Base-by-base conservation (phyloP, 2,888 invertebrate genomes). In the Rosalia funebris region DNA sequence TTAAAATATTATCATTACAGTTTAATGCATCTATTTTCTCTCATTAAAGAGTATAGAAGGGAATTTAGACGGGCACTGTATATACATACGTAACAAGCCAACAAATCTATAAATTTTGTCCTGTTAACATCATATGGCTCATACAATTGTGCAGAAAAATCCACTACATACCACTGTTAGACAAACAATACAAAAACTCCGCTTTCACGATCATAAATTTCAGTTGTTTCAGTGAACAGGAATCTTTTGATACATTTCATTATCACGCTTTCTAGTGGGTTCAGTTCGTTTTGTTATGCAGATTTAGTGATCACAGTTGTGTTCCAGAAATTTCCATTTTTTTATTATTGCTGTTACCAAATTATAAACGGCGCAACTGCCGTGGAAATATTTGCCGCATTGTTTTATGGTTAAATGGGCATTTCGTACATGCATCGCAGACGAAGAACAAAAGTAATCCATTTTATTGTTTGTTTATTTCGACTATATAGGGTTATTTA, bases 271-370 rank as follows among this genome's bases (percentile, higher is more conserved):
- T 48, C 32, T 36, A 11, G 42, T 53, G 60, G 44, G 52, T 31
- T 48, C 44, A 41, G 25, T 60, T 11, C 25, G 41, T 46, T 47
- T 61, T 62, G 65, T 57, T 41, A 62, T 62, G 62, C 57, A 65
- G 59, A 65, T 63, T 41, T 36, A 56, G 32, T 41, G 45, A 62
- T 62, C 11, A 52, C 58, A 37, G n/a, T 58, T 52, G 61, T 39
- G 34, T 65, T 61, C 50, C 20, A 63, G 41, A 55, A 57, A 63
- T 63, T 57, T 48, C 5, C 54, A 50, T 42, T 57, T 60, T 62
- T 63, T 48, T 60, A 48, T 63, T 58, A 64, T 61, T 45, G 52
- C 54, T 54, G 53, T 58, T 60, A 47, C 55, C 55, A 36, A 57
- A 45, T 58, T 52, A 48, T 36, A 57, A 46, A 36, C 55, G 50